Evolutionary conservation across 2,113 vertebrate species (phyloP).

Genomic region (Sylvietta virens): DNA sequence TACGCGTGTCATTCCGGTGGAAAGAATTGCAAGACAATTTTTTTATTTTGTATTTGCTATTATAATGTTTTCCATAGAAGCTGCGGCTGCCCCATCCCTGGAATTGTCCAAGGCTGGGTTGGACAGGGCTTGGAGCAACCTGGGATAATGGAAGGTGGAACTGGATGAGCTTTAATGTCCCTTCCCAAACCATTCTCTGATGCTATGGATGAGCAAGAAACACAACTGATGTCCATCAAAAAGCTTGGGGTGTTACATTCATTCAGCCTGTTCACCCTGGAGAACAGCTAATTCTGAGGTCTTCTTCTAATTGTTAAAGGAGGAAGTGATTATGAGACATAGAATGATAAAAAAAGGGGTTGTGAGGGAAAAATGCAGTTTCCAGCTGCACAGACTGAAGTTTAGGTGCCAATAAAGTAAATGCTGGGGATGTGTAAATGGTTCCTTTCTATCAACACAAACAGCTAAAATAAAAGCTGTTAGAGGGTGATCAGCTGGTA

Average conservation of each 20-base stretch:
- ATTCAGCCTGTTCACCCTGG: background rate
- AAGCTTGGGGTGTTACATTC: background rate
- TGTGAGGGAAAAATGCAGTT: background rate
- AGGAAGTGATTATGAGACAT: background rate
- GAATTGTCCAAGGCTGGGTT: background rate
- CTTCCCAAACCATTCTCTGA: background rate
- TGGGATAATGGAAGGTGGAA: background rate
- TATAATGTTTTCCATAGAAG: background rate
- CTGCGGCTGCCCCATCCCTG: background rate
- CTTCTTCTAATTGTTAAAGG: background rate
- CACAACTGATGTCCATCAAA: background rate
- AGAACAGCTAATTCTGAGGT: background rate
- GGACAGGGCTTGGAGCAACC: fast-evolving
- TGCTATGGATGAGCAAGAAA: background rate
- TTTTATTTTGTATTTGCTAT: background rate
- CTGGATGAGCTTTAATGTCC: background rate
- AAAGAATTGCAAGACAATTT: background rate
- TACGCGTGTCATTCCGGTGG: background rate
- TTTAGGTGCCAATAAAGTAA: background rate
- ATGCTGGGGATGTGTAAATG: too few species aligned
- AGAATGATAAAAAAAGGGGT: background rate
- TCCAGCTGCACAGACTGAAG: background rate
- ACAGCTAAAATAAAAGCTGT: background rate
- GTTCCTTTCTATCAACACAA: background rate
- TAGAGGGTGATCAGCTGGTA: background rate